phyloP scores from a whole-genome alignment of 2,113 vertebrate species.

The Ahaetulla prasina region DNA sequence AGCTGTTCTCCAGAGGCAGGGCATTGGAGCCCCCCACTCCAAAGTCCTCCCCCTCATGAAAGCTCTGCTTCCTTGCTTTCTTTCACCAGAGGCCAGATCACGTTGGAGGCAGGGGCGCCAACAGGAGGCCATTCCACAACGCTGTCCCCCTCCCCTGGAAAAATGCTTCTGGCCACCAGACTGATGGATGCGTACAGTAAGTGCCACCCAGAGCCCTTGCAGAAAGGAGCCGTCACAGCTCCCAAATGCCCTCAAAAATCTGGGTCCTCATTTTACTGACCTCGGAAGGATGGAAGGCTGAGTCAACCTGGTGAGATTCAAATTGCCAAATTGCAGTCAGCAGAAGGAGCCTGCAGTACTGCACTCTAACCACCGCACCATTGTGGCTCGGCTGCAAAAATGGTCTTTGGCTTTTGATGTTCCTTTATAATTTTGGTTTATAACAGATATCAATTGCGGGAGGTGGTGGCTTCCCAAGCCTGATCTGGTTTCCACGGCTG shows the following conservation, averaged over 20 bases:
- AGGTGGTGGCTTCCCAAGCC: not conserved
- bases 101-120: accelerated
- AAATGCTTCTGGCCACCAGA: not conserved
- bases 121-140: not conserved
- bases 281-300: too few species aligned
- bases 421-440: not conserved
- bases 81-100: not conserved
- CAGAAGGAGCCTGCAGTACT: too few species aligned
- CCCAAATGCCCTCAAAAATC: not conserved
- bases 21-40: not conserved
- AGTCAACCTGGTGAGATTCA: too few species aligned
- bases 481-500: not conserved
- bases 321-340: too few species aligned
- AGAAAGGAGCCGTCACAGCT: not conserved
- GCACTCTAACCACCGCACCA: too few species aligned
- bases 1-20: not conserved
- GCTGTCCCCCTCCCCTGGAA: not conserved
- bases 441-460: not conserved
- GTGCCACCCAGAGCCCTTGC: not conserved
- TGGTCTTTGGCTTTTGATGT: not conserved
- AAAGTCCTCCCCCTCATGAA: not conserved
- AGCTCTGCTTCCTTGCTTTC: not conserved
- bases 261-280: too few species aligned
- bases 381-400: not conserved
- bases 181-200: not conserved